Base-by-base conservation (phyloP, 2,888 invertebrate genomes). In the Thysanoteuthis rhombus region DNA sequence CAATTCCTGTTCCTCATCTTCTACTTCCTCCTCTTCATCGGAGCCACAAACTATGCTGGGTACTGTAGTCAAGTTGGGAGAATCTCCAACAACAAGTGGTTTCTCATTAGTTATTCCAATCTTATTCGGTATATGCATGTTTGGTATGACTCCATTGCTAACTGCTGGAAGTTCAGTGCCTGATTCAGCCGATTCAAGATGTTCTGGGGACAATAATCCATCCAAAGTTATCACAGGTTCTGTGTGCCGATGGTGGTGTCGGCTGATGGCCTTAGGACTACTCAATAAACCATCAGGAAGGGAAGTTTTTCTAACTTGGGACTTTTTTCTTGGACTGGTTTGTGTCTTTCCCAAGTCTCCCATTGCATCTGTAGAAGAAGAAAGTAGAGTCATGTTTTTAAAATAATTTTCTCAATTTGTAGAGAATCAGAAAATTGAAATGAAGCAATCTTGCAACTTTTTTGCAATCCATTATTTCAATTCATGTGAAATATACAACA, bases 21-120 rank as follows among this genome's bases (percentile, higher is more conserved):
- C 92, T 36, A 75, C n/a, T 45, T 92, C 91, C 38, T 91, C 92
- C 45, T 92, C 92, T 39, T 92, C 92, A 3, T 92, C 92, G 22
- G 92, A 92, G 52, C 94, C 95, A 94, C 95, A 95, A 90, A 95
- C 95, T 38, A 96, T 95, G 92, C 94, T 95, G 22, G 96, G 95
- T 36, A 95, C 95, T 19, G 94, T 93, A 19, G 95, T 94, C 47
- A 95, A 52, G 93, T 94, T 95, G 6, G 94, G 94, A 39, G 95
- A 94, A 94, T 94, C 94, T 32, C 94, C 93, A 90, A 94, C 94
- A 58, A 94, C 93, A 25, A 94, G 75, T 38, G 94, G 94, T 36
- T 94, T 94, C 40, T 94, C 94, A 92, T 94, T 93, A 45, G 92
- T 19, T 92, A 92, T 92, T 92, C 92, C 92, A 40, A 92, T 92